Evolutionary conservation across 2,113 vertebrate genomes (phyloP).

Genomic region (Perccottus glenii): DNA sequence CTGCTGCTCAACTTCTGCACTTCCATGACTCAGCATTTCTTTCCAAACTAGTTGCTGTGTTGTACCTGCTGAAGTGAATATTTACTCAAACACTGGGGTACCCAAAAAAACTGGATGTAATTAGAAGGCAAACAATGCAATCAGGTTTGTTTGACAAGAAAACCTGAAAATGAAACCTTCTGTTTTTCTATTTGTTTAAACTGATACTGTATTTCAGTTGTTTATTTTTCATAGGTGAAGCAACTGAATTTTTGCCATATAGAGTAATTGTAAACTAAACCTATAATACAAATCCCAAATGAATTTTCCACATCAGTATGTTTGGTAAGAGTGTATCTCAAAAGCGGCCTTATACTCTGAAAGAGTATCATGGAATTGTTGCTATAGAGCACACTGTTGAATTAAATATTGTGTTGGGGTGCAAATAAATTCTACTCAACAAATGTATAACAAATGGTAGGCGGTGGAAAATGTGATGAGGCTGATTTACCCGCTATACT

Average conservation of each 20-base stretch:
- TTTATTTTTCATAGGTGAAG: conserved; percentile 19
- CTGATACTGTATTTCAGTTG: conserved; percentile 17
- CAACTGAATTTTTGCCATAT: conserved; percentile 19
- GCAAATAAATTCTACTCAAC: background rate
- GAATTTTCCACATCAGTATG: conserved; percentile 55
- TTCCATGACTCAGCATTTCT: conserved; percentile 7
- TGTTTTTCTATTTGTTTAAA: background rate
- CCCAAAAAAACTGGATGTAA: background rate
- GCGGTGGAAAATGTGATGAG: background rate
- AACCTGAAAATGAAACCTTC: background rate
- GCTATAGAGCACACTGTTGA: background rate
- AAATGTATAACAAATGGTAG: background rate
- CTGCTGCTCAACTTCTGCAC: conserved; percentile 23
- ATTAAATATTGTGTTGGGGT: background rate
- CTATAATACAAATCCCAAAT: conserved; percentile 32
- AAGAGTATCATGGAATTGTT: background rate
- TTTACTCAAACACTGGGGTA: conserved; percentile 1
- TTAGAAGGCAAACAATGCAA: background rate
- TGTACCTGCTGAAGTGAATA: background rate
- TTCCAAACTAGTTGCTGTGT: background rate
- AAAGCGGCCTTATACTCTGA: conserved; percentile 1
- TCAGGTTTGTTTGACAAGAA: background rate
- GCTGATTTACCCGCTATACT: background rate
- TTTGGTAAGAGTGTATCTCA: conserved; percentile 15
- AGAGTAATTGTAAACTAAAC: conserved; percentile 10